A percentile compares a stretch with the other conserved stretches of the same genome.
Evolutionary conservation across 2,797 vertebrate genomes (phyloP).

Genomic region (Pangasius sanitwongsei): DNA sequence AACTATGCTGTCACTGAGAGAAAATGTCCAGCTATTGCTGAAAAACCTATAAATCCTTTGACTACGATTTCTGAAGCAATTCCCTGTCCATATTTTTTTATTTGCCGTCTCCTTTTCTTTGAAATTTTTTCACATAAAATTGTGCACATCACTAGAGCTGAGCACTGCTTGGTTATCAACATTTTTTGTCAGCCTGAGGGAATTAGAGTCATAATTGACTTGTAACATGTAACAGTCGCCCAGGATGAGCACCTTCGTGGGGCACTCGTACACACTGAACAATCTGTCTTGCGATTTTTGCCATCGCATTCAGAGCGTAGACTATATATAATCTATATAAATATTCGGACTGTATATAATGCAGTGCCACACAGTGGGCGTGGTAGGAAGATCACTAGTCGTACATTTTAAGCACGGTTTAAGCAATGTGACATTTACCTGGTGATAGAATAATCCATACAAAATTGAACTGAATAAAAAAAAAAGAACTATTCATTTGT

Average conservation of each 20-base stretch:
- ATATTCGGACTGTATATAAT: not conserved
- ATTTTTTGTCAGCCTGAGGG: not conserved
- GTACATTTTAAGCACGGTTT: not conserved
- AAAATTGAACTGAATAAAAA: not conserved
- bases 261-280: not conserved
- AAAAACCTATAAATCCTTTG: not conserved
- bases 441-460: not conserved
- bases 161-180: not conserved
- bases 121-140: not conserved
- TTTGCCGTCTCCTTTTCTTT: not conserved
- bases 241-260: not conserved
- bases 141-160: not conserved
- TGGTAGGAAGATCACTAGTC: not conserved
- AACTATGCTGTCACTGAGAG: not conserved
- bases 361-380: not conserved
- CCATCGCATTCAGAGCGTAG: not conserved
- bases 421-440: not conserved
- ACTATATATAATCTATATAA: not conserved
- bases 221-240: not conserved
- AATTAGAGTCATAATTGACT: not conserved
- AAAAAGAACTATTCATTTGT: not conserved
- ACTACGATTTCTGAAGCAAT: not conserved
- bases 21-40: not conserved
- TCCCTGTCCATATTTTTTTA: no score
- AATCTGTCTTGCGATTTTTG: not conserved